Evolutionary conservation across 2,113 vertebrate species (phyloP).

Genomic region (Podilymbus podiceps): DNA sequence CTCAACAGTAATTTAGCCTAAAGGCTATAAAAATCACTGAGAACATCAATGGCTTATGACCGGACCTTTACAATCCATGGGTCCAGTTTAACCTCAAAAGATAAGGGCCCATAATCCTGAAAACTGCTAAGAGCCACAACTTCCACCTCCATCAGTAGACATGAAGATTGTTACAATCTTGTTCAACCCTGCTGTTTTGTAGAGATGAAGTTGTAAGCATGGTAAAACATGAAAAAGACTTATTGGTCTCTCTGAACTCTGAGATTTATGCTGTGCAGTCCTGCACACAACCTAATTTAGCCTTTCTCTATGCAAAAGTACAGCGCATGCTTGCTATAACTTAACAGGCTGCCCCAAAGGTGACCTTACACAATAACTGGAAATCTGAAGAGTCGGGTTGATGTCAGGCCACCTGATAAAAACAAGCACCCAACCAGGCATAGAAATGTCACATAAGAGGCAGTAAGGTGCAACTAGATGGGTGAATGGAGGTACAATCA

Average conservation of each 20-base stretch:
- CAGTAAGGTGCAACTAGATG: background rate
- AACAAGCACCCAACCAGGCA: background rate
- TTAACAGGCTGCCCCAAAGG: background rate
- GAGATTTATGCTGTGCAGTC: background rate
- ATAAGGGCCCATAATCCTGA: background rate
- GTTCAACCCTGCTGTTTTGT: background rate
- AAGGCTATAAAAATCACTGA: background rate
- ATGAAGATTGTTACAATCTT: background rate
- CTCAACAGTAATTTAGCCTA: background rate
- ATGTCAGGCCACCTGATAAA: background rate
- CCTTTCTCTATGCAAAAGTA: background rate
- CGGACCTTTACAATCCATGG: background rate
- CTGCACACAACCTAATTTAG: background rate
- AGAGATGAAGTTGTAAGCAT: background rate
- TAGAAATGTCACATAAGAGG: background rate
- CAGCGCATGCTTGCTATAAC: background rate
- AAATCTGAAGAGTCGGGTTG: background rate
- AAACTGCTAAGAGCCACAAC: background rate
- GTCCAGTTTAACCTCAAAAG: background rate
- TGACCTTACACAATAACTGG: background rate
- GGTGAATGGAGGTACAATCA: background rate
- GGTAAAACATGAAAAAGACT: background rate
- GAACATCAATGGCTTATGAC: background rate
- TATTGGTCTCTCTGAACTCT: background rate
- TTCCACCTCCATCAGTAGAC: background rate